Evolutionary conservation across 2,888 invertebrate species (phyloP), one percentile per base, ranked within the genome.

Genomic region (Nowickia ferox): DNA sequence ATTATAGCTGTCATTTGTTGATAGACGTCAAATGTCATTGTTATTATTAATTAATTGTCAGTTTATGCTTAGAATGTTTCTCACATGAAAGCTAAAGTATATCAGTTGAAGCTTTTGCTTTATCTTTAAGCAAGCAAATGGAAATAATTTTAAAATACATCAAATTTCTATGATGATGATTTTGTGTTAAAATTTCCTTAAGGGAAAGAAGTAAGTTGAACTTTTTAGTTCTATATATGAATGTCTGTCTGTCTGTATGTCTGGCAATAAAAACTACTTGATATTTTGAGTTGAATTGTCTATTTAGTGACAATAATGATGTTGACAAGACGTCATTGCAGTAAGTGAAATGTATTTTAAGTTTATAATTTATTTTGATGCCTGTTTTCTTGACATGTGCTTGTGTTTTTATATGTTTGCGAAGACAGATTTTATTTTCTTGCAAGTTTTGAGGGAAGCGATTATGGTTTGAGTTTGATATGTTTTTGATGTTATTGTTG

Each of bases 1-100:
- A 91, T 90, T 91, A 90, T 88, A 90, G 88, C 90, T 91, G 91
- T 91, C 91, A 91, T 88, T 89, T 72, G 77, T 53, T 53, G 88
- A 89, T n/a, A n/a, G 88, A 89, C 89, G 90, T 90, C 91, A 89
- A 88, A 90, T 91, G 90, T 90, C 90, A 88, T 89, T 89, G 90
- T 90, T 90, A 90, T 90, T 90, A 91, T 90, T 91, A 91, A 91
- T 91, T 91, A 91, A 91, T 90, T 90, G 91, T 89, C 91, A 90
- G 91, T 89, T 91, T 91, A 89, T 88, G 89, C 88, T 89, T 71
- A 44, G 80, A 83, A 76, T 30, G 6, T 71, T 78, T 80, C 59
- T 83, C 76, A 82, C 84, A 80, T 82, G 71, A 17, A 48, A 68
- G 53, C 40, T 30, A 30, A 30, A 30, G 38, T 42, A 55, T 63